These are phyloP conservation scores for Chrysocyon brachyurus DNA, from an alignment of 2,797 vertebrate genomes.

Conservation along the genomic window DNA sequence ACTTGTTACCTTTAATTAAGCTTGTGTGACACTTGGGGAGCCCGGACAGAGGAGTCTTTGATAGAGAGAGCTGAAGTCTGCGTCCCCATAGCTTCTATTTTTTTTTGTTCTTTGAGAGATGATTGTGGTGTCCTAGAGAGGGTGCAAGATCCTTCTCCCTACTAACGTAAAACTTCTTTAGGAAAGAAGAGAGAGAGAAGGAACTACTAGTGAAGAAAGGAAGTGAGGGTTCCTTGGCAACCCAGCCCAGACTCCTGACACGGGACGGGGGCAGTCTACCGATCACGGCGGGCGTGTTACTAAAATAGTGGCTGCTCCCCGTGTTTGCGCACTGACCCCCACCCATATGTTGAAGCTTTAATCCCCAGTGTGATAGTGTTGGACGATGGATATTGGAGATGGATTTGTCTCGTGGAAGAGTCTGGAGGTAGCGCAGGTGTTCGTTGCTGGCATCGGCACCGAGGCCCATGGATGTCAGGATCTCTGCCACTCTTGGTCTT, in stretches of 20 bases:
- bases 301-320: not conserved
- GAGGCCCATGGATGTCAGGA: not conserved
- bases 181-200: not conserved
- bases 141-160: not conserved
- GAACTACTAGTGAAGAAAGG: not conserved
- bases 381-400: not conserved
- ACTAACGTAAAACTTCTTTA: not conserved
- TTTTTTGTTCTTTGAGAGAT: not conserved
- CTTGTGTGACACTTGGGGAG: not conserved
- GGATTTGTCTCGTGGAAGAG: not conserved
- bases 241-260: not conserved
- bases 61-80: not conserved
- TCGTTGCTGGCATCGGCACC: not conserved
- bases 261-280: not conserved
- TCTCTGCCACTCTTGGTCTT: not conserved
- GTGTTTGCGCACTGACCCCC: not conserved
- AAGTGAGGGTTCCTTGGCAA: not conserved
- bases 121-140: not conserved
- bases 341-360: not conserved
- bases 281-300: not conserved
- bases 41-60: not conserved
- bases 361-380: not conserved
- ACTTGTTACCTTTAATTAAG: not conserved
- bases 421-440: not conserved
- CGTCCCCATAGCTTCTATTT: not conserved